Conservation (phyloP, 2,888 invertebrate genomes). For the Dryobota labecula region DNA sequence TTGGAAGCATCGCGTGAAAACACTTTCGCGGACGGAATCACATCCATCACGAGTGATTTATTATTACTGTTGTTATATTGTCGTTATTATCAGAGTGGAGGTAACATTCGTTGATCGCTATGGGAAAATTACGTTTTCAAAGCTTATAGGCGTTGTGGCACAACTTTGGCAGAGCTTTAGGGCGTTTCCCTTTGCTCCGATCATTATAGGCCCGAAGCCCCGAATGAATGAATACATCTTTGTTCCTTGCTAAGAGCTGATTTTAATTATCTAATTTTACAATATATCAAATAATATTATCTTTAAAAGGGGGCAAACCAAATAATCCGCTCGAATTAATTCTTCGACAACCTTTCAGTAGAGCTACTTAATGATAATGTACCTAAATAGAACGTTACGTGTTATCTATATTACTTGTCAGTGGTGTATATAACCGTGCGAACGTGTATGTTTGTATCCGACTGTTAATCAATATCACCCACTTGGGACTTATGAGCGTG, state of each 20-base stretch:
- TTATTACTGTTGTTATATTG: slow-evolving; percentile 48
- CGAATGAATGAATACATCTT: background rate
- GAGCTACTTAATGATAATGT: slow-evolving; percentile 37
- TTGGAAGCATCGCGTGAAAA: slow-evolving; percentile 59
- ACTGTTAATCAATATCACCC: slow-evolving; percentile 37
- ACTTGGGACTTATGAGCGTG: slow-evolving; percentile 25
- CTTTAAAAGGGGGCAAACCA: slow-evolving; percentile 8
- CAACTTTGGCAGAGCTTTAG: slow-evolving; percentile 9
- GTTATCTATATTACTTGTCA: slow-evolving; percentile 48
- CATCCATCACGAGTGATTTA: slow-evolving; percentile 58
- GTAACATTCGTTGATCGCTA: slow-evolving; percentile 14
- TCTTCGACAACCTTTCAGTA: slow-evolving; percentile 30
- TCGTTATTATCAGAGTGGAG: slow-evolving; percentile 38
- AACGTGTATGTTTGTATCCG: slow-evolving; percentile 2
- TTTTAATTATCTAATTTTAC: slow-evolving; percentile 2
- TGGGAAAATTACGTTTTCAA: slow-evolving; percentile 26
- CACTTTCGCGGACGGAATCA: slow-evolving; percentile 31
- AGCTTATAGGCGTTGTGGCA: background rate
- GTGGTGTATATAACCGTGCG: slow-evolving; percentile 13
- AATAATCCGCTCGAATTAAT: slow-evolving; percentile 6
- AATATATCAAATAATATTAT: background rate
- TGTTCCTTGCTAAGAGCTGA: background rate
- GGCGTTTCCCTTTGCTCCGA: slow-evolving; percentile 19
- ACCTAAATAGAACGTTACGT: slow-evolving; percentile 30
- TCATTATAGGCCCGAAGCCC: background rate